Base-by-base conservation (phyloP, 2,888 invertebrate species). In the Watsonalla cultraria region DNA sequence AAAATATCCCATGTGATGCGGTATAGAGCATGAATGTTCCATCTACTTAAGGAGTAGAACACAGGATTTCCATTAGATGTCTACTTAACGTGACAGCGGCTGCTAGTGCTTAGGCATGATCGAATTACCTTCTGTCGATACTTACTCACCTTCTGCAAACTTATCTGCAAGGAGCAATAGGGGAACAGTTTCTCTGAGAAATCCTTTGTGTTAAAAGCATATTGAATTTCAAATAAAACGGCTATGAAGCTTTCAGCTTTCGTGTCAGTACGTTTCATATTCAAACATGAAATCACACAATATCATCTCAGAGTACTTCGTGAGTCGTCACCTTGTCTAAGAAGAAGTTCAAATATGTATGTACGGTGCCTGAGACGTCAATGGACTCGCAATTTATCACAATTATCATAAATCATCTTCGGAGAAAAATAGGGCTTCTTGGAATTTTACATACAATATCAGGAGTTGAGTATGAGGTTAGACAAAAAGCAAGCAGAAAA, bases 31-130 rank as follows among this genome's bases (percentile, higher is more conserved):
- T 63, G 68, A 56, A 59, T 59, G 66, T 66, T 67, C 65, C 69
- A 66, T 69, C 70, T 71, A 74, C 78, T 78, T 73, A 76, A 67
- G 58, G 62, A 70, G 62, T 54, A 69, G 74, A 76, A 87, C 86
- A 87, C 72, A 81, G 80, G 80, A 85, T 84, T 82, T 83, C 87
- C 89, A 89, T 87, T 88, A 87, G 82, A 74, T 76, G 69, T 71
- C 72, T 82, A 81, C 80, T 83, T 80, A 76, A 70, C 74, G 80
- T 80, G 84, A 84, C 85, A 82, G 81, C 74, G 70, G 65, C 66
- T 74, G 77, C 66, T 68, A 67, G 70, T 74, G 70, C 75, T 68
- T 65, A 72, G 72, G 72, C 79, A 76, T 80, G 84, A 87, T 88
- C 81, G 76, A 82, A 84, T 86, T 86, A 87, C 86, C 70, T 75